Conservation (phyloP, 2,797 vertebrate genomes). For the Molossus molossus region DNA sequence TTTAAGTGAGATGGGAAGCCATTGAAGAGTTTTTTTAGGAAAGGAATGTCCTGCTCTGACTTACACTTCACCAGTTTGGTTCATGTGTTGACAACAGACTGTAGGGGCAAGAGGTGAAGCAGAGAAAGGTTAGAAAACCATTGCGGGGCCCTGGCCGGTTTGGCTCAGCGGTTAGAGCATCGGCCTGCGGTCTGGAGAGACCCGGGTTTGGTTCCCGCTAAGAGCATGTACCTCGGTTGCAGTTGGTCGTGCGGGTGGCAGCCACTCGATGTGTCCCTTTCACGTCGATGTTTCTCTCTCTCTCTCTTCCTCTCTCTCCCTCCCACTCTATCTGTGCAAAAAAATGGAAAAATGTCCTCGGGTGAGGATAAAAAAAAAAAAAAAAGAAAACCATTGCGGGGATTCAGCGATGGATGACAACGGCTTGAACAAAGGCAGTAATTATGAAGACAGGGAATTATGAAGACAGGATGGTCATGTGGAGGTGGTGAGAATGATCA, state of each 20-base stretch:
- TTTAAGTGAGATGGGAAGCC: background rate
- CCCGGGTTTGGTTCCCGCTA: no score
- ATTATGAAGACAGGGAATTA: background rate
- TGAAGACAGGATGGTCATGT: background rate
- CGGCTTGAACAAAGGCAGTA: background rate
- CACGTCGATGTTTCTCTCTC: no score
- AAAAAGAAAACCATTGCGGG: background rate
- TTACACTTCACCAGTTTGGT: background rate
- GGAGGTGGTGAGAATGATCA: background rate
- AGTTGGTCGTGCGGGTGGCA: no score
- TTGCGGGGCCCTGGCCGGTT: no score
- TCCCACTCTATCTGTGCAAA: no score
- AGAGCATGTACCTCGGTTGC: no score
- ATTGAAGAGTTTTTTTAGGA: background rate
- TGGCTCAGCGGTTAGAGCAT: no score
- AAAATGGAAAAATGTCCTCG: no score
- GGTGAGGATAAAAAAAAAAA: no score
- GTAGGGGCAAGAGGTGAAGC: background rate
- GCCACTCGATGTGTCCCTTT: no score
- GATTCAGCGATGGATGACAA: background rate
- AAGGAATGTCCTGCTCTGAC: background rate
- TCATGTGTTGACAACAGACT: background rate
- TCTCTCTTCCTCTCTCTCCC: no score
- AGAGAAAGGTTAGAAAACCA: background rate
- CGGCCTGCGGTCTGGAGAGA: no score